Percentiles rank a stretch among this genome's conserved stretches.
These are phyloP conservation scores for Himantopus leucocephalus DNA, from an alignment of 2,113 vertebrate genomes.

Conservation along the genomic window DNA sequence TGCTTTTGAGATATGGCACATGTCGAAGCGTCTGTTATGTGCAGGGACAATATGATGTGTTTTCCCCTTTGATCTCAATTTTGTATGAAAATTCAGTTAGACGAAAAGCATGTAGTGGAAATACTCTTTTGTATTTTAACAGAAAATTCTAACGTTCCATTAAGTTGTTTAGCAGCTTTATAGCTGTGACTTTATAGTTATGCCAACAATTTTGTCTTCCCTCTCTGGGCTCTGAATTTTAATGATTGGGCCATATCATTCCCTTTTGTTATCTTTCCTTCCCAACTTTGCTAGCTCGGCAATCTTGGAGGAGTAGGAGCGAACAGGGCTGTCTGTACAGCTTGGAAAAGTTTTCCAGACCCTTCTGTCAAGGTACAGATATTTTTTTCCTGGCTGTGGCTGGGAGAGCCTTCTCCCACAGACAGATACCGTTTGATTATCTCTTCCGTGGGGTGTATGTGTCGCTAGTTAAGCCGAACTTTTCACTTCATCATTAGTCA, in stretches of 20 bases:
- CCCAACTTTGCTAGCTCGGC: fast-evolving
- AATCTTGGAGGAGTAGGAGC: neutral
- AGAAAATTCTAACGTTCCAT: fast-evolving
- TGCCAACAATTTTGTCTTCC: neutral
- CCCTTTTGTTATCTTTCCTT: neutral
- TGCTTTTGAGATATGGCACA: neutral
- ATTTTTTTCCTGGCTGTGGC: neutral
- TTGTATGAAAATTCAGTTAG: neutral
- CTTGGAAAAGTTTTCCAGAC: neutral
- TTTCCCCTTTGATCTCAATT: neutral
- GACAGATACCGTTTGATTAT: neutral
- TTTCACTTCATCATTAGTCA: neutral
- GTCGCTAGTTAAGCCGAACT: neutral
- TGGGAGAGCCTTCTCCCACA: neutral
- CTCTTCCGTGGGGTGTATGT: neutral
- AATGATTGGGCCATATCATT: fast-evolving
- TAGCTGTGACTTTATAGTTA: neutral
- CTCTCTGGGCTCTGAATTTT: neutral
- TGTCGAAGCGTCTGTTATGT: neutral
- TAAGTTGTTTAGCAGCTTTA: neutral
- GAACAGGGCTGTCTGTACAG: neutral
- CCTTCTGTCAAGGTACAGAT: neutral
- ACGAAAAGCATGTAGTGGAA: neutral
- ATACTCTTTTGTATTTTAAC: neutral
- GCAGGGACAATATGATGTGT: neutral